A percentile compares a stretch with the other conserved stretches of the same genome.
Evolutionary conservation across 2,888 invertebrate species (phyloP).

Genomic region (Xestia rhomboidea): DNA sequence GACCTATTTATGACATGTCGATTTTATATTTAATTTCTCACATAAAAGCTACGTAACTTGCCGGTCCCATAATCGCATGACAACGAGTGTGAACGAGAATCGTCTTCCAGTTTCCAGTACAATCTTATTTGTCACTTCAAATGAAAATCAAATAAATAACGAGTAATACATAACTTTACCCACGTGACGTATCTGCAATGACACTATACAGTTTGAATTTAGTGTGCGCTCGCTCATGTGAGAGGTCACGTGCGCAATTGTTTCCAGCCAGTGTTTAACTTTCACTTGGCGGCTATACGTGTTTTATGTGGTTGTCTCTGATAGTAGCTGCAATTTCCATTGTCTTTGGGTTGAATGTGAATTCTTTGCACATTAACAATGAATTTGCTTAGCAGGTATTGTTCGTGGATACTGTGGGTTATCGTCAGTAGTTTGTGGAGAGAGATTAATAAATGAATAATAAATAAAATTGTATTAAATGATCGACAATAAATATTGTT

Average conservation of each 20-base stretch:
- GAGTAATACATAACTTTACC: neutral
- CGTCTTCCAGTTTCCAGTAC: neutral
- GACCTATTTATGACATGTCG: neutral
- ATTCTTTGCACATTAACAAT: neutral
- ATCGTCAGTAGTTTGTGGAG: neutral
- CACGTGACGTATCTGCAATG: conserved; percentile 36
- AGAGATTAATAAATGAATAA: neutral
- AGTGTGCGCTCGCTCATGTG: conserved; percentile 62
- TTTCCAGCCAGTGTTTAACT: conserved; percentile 54
- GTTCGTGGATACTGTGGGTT: neutral
- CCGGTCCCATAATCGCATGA: neutral
- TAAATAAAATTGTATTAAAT: no score
- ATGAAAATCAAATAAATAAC: neutral
- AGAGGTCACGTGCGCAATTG: conserved; percentile 55
- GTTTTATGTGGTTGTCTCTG: conserved; percentile 1
- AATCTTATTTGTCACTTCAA: neutral
- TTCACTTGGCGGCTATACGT: conserved; percentile 54
- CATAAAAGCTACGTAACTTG: neutral
- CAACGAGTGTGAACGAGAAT: neutral
- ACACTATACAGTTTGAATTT: conserved; percentile 33
- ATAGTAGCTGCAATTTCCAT: neutral
- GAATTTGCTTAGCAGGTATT: neutral
- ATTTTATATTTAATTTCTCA: neutral
- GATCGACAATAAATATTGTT: no score
- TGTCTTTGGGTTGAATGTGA: conserved; percentile 16